phyloP scores from a whole-genome alignment of 2,797 vertebrate species.

The Pseudochirops corinnae region DNA sequence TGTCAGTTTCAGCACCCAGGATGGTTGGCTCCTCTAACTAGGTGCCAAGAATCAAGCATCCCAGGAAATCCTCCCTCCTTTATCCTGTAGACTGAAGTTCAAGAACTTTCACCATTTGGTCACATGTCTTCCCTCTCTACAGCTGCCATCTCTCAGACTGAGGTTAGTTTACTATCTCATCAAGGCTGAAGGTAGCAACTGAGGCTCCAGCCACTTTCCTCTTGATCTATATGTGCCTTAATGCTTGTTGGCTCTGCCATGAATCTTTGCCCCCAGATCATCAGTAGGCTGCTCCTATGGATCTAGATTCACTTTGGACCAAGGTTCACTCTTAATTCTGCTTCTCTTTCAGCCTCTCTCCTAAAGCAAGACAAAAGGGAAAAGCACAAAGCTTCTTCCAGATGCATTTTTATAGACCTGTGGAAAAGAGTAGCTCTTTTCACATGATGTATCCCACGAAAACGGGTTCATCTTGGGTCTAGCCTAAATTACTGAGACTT shows the following conservation, averaged over 20 bases:
- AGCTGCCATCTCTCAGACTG: background rate
- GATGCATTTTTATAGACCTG: background rate
- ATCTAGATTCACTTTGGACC: background rate
- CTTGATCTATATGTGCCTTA: background rate
- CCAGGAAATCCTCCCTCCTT: background rate
- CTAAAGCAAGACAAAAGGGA: background rate
- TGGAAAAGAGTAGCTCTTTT: background rate
- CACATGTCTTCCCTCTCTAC: background rate
- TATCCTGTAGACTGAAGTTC: background rate
- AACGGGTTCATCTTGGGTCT: background rate
- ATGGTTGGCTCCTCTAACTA: background rate
- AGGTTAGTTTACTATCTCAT: background rate
- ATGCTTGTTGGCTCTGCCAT: background rate
- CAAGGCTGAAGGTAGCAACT: background rate
- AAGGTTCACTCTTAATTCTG: background rate
- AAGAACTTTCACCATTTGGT: background rate
- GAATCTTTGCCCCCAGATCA: background rate
- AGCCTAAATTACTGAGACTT: background rate
- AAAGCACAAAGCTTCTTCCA: background rate
- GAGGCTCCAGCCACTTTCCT: background rate
- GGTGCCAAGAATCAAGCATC: background rate
- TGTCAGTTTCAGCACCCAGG: background rate
- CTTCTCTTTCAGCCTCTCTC: background rate
- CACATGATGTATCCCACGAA: background rate
- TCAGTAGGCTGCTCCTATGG: background rate